Evolutionary conservation across 2,797 vertebrate species (phyloP), one percentile per base, ranked within the genome.

Genomic region (Lates japonicus): DNA sequence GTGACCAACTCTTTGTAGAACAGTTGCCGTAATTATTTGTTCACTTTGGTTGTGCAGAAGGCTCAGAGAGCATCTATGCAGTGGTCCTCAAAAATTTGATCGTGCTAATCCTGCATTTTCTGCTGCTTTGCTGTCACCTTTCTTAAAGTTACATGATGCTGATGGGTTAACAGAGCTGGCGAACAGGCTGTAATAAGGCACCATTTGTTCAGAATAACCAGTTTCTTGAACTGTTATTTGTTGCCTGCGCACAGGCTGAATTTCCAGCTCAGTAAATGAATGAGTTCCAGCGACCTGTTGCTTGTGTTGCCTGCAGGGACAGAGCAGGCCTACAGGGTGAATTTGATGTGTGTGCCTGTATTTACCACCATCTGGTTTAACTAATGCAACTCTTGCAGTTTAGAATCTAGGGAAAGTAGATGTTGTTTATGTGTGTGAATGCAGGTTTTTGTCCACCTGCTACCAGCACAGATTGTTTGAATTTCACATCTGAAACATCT

Each of bases 221-320:
- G 52, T 72, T 69, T 80, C 7, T 39, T 65, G 22, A 55, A 22
- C 9, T 37, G 25, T n/a, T 67, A 51, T 74, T 54, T 61, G 29
- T 44, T 51, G 31, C 41, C 29, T 63, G n/a, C 51, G 64, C 37
- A 58, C 59, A 41, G n/a, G 57, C 62, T 54, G 22, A 33, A 52
- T 48, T 22, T 64, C 19, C n/a, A 64, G 60, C n/a, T 48, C 20
- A 49, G 11, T 44, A 49, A 70, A 64, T 48, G 52, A 35, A 70
- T 35, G 14, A n/a, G 22, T 13, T 46, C 42, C 42, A 54, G 31
- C 8, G 33, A 84, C 79, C 59, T 84, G 76, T 85, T 88, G 86
- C 74, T 67, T 12, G 41, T 66, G 76, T 64, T 74, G 61, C 60
- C 76, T 70, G 65, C 67, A 22, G 74, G 49, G 44, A 55, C 54